These are phyloP conservation scores for Morbakka virulenta DNA, from an alignment of 30 jellyfish, hydroid and myxozoan species.

Conservation along the genomic window DNA sequence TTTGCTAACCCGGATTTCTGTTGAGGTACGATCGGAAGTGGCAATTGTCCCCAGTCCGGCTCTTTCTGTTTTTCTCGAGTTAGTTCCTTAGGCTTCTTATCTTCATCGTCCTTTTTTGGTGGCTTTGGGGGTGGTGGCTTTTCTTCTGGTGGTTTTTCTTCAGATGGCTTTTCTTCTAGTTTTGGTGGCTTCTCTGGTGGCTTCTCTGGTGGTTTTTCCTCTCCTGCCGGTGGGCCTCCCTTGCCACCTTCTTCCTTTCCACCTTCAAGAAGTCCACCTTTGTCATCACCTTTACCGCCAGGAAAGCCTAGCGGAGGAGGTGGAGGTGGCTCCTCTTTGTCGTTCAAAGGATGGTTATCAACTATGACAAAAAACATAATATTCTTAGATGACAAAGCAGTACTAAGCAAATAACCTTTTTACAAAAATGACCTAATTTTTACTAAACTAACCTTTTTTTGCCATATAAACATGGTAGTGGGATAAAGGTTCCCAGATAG, in stretches of 20 bases:
- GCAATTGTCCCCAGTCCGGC: background rate
- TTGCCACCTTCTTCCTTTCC: slow-evolving; percentile 79
- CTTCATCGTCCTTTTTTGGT: slow-evolving; percentile 51
- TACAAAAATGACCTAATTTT: too few relatives aligned
- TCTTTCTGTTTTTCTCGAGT: background rate
- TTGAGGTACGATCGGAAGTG: background rate
- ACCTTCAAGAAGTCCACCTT: slow-evolving; percentile 62
- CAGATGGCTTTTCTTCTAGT: slow-evolving; percentile 53
- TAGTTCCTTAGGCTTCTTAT: background rate
- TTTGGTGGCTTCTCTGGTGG: slow-evolving; percentile 50
- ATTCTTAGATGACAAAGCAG: too few relatives aligned
- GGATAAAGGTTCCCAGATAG: background rate
- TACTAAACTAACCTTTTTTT: background rate
- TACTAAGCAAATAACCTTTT: too few relatives aligned
- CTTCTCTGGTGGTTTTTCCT: slow-evolving; percentile 38
- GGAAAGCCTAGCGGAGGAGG: slow-evolving; percentile 51
- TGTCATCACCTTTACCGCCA: slow-evolving; percentile 63
- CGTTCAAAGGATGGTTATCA: slow-evolving; percentile 47
- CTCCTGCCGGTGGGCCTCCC: slow-evolving; percentile 78
- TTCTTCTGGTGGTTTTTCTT: slow-evolving; percentile 44
- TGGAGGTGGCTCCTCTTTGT: slow-evolving; percentile 61
- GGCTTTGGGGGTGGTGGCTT: slow-evolving; percentile 56
- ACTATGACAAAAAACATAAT: slow-evolving; percentile 16
- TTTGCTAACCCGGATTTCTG: background rate
- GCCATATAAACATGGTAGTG: background rate